A percentile compares a stretch with the other conserved stretches of the same genome.
Conservation (phyloP, 2,113 vertebrate genomes). For the Sinocyclocheilus anophthalmus region DNA sequence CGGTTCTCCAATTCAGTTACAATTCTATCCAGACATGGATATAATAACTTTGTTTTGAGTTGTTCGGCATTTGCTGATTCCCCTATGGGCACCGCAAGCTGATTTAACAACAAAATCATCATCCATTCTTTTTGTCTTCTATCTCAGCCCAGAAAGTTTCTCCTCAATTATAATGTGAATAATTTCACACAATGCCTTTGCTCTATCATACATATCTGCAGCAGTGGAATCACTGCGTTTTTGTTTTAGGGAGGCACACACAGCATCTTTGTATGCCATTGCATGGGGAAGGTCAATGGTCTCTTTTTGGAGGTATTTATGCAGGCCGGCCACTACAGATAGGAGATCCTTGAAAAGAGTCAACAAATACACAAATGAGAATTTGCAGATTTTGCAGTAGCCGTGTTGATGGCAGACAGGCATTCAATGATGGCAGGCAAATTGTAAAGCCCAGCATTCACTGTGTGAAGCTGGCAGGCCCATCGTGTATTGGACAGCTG, state of each 20-base stretch:
- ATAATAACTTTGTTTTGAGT: constrained; percentile 44
- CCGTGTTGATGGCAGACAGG: no score
- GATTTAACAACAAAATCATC: constrained; percentile 39
- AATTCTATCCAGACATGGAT: constrained; percentile 44
- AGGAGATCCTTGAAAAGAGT: no score
- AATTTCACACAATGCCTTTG: constrained; percentile 26
- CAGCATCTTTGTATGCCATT: constrained; percentile 43
- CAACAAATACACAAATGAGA: constrained; percentile 46
- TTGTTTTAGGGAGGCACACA: constrained; percentile 43
- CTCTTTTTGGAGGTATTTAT: neutral
- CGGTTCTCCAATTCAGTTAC: constrained; percentile 31
- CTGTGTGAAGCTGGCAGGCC: no score
- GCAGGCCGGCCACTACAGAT: neutral
- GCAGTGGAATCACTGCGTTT: constrained; percentile 48
- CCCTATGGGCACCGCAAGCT: neutral
- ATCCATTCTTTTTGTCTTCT: constrained; percentile 27
- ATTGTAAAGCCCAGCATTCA: no score
- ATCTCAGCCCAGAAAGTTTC: constrained; percentile 30
- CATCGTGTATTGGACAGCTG: no score
- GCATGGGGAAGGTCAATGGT: constrained; percentile 49
- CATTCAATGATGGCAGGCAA: no score
- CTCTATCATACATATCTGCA: constrained; percentile 36
- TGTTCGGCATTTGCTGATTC: neutral
- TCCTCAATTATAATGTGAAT: constrained; percentile 44
- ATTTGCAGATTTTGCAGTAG: constrained; percentile 13